Base-by-base conservation (phyloP, 2,797 vertebrate genomes). In the Tragopan temminckii region DNA sequence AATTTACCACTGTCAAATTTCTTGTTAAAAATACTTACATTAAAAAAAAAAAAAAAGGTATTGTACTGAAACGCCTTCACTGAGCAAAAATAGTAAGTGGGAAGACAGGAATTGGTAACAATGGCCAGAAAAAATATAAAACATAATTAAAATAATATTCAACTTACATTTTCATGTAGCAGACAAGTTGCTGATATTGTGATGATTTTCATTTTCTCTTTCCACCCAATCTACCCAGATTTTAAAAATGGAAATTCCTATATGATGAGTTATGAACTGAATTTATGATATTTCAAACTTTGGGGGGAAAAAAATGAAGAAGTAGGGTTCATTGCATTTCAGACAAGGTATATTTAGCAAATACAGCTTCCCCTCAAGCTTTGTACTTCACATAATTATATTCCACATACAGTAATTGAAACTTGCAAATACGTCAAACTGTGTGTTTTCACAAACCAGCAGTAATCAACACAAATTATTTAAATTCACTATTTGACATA, bases 391-490 rank as follows among this genome's bases (percentile, higher is more conserved):
- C 81, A 83, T 94, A 96, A 96, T 96, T 96, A 90, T 79, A 95
- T 93, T 96, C 24, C 6, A 81, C 90, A 88, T 94, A 82, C 72
- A 48, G 93, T 97, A 97, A 97, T 97, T 97, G 96, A 94, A 97
- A 97, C 97, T 95, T 97, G 90, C 38, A 61, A 97, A 81, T 95
- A 94, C 2, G 6, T 97, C 97, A 96, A 96, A 97, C 96, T 97
- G 97, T 97, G 97, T 97, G 97, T 97, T 98, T 98, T 97, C 96
- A 96, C 91, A 98, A 97, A 97, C 95, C 96, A 95, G 90, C 85
- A 92, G 94, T 97, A 97, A 98, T 98, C 97, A 98, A 88, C 95
- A 97, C 89, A 96, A 97, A 97, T 97, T 96, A 98, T 97, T 97
- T 97, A 96, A 98, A 97, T 95, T 97, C 96, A 93, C 91, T 82